Evolutionary conservation across 2,113 vertebrate species (phyloP), one percentile per base, ranked within the genome.

Genomic region (Sterrhoptilus dennistouni): DNA sequence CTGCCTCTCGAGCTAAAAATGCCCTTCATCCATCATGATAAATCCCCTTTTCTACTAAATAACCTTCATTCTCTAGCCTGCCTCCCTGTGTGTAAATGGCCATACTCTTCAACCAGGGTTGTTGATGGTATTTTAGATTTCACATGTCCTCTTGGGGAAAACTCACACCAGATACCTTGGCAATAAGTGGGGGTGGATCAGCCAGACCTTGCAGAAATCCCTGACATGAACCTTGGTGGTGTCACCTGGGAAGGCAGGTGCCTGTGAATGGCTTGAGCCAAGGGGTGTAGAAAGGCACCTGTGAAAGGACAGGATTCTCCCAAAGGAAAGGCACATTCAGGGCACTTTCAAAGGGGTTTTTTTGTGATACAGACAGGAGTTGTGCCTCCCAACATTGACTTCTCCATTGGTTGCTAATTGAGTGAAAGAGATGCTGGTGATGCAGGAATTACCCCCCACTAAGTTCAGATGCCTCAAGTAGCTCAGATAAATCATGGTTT

Each of bases 1-100:
- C 95, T 98, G 97, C 87, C 90, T 95, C 94, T 84, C 1, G 9
- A 95, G 69, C 76, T 95, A 90, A 83, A 92, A 95, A 95, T 75
- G 74, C 50, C 83, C 92, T 95, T 97, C 92, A 95, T 94, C 88
- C 80, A 59, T 94, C 84, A 49, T 50, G 90, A 89, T 79, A 95
- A 95, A 94, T 95, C 71, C 59, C 88, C 77, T 91, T 94, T 94
- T 64, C 83, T 82, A 87, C 83, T 64, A 91, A 76, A 61, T 80
- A 90, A 72, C 87, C 92, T 93, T 94, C 68, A 50, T 64, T 87
- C 79, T 80, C 68, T 53, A 90, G 75, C 90, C 88, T 93, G 87
- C n/a, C 31, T 92, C 76, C 52, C 54, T 50, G 63, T 1, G 9
- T 29, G 23, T 60, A 87, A 91, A 76, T 64, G 28, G 49, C 63